Percentiles rank a stretch among this genome's conserved stretches.
Conservation (phyloP, 2,888 invertebrate genomes). For the Syrphus vitripennis region DNA sequence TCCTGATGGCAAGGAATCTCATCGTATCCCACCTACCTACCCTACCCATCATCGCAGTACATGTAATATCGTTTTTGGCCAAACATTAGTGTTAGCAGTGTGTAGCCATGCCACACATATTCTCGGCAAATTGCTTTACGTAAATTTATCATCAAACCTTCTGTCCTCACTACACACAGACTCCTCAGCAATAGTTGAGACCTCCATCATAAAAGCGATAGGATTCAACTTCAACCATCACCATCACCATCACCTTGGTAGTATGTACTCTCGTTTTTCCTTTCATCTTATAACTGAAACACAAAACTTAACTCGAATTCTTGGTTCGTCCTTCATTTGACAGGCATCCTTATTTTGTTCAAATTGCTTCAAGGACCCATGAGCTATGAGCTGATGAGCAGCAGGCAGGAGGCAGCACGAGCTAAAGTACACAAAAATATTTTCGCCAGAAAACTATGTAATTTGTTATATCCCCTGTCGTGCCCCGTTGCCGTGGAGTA, state of each 20-base stretch:
- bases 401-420: too few species aligned
- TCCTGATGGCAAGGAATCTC: background rate
- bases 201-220: conserved; percentile 2
- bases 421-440: conserved; percentile 18
- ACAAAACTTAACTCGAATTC: conserved; percentile 5
- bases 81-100: background rate
- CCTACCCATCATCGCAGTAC: background rate
- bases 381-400: too few species aligned
- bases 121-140: conserved; percentile 21
- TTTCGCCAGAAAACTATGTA: conserved; percentile 40
- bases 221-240: conserved; percentile 13
- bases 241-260: conserved; percentile 9
- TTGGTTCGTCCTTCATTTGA: conserved; percentile 2
- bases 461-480: conserved; percentile 53
- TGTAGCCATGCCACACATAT: background rate
- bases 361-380: conserved; percentile 26
- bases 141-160: conserved; percentile 32
- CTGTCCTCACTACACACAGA: too few species aligned
- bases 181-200: background rate
- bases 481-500: conserved; percentile 1
- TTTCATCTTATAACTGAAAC: background rate
- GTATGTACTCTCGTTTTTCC: background rate
- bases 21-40: too few species aligned
- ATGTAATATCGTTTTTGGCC: conserved; percentile 11
- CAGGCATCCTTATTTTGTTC: background rate